Percentiles rank a stretch among this genome's conserved stretches.
These are phyloP conservation scores for Nomia melanderi DNA, from an alignment of 1,140 invertebrate genomes.

Conservation along the genomic window DNA sequence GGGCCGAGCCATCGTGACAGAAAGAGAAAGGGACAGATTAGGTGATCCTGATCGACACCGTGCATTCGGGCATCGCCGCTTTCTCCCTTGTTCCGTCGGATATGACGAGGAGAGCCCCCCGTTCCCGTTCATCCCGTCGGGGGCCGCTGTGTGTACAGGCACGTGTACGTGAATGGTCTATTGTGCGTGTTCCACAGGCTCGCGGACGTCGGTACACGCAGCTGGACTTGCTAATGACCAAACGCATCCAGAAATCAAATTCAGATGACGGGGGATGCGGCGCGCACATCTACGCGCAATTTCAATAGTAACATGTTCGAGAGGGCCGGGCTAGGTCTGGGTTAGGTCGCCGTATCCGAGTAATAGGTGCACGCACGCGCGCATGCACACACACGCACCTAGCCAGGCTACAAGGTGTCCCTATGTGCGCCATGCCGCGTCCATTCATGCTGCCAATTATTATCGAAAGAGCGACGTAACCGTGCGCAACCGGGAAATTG, in stretches of 20 bases:
- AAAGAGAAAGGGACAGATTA: slow-evolving; percentile 4
- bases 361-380: neutral
- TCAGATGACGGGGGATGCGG: slow-evolving; percentile 57
- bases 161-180: slow-evolving; percentile 55
- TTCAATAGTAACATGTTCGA: slow-evolving; percentile 44
- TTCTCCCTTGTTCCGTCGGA: slow-evolving; percentile 36
- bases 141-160: neutral
- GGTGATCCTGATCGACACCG: neutral
- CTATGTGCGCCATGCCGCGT: slow-evolving; percentile 48
- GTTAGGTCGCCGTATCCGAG: neutral
- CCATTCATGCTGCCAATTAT: slow-evolving; percentile 72
- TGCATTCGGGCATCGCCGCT: slow-evolving; percentile 6
- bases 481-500: slow-evolving; percentile 57
- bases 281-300: slow-evolving; percentile 27
- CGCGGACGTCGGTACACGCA: slow-evolving; percentile 36
- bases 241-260: slow-evolving; percentile 70
- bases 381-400: slow-evolving; percentile 1
- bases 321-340: too few species aligned
- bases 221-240: slow-evolving; percentile 69
- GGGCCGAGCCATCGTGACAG: too few species aligned
- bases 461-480: slow-evolving; percentile 67
- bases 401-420: slow-evolving; percentile 33
- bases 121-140: slow-evolving; percentile 37
- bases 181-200: slow-evolving; percentile 4
- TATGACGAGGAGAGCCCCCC: slow-evolving; percentile 61